Evolutionary conservation across 2,888 invertebrate genomes (phyloP).

Genomic region (Hypolimnas misippus): DNA sequence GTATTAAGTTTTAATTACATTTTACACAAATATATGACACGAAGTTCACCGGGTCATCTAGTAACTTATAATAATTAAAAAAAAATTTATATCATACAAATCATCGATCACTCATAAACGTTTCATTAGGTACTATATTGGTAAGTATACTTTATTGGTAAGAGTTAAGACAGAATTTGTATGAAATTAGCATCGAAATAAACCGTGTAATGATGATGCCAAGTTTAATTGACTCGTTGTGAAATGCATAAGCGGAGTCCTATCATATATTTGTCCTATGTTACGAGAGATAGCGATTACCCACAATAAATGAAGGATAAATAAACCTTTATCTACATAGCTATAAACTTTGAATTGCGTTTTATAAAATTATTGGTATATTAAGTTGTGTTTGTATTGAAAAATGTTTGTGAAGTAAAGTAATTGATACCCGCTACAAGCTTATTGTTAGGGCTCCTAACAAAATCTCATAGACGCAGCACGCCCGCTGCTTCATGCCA

Average conservation of each 20-base stretch:
- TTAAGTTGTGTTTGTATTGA: neutral
- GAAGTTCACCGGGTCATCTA: too few species aligned
- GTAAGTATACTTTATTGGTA: slow-evolving; percentile 11
- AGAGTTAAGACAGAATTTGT: slow-evolving; percentile 15
- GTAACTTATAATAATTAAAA: too few species aligned
- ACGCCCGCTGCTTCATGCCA: slow-evolving; percentile 66
- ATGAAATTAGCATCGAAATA: slow-evolving; percentile 53
- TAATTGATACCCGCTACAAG: slow-evolving; percentile 44
- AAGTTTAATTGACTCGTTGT: slow-evolving; percentile 73
- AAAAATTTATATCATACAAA: too few species aligned
- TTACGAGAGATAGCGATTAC: slow-evolving; percentile 49
- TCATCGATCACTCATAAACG: neutral
- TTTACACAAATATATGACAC: too few species aligned
- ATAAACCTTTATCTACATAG: too few species aligned
- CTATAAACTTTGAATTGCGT: neutral
- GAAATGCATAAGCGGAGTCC: slow-evolving; percentile 60
- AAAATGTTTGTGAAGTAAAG: neutral
- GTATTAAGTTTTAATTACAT: too few species aligned
- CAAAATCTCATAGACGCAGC: slow-evolving; percentile 71
- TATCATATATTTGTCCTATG: slow-evolving; percentile 44
- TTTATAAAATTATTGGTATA: neutral
- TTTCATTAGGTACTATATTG: neutral
- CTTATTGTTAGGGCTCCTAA: slow-evolving; percentile 46
- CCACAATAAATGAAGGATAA: too few species aligned
- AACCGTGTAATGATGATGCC: slow-evolving; percentile 64